These are phyloP conservation scores for Drosophila arizonae DNA, from an alignment of 1,140 invertebrate genomes.

Conservation along the genomic window DNA sequence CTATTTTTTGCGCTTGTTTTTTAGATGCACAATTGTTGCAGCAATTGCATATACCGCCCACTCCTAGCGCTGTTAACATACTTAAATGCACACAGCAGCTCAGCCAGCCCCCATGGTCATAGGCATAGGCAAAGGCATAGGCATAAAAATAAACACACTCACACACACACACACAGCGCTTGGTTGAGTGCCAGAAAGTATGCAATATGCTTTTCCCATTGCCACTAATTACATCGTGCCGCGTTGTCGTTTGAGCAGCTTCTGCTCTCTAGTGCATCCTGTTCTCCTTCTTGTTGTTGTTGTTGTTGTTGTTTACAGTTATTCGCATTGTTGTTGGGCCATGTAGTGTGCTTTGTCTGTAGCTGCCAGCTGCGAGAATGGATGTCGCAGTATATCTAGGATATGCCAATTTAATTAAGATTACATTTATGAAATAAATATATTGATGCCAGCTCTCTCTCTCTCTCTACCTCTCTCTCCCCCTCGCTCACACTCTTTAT, in stretches of 20 bases:
- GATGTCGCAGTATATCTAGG: not conserved
- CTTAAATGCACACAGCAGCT: slow-evolving; percentile 65
- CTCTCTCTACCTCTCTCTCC: not conserved
- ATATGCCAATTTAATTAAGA: slow-evolving; percentile 10
- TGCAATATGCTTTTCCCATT: slow-evolving; percentile 66
- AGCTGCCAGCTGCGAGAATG: not conserved
- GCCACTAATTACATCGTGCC: slow-evolving; percentile 73
- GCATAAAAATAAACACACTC: slow-evolving; percentile 20
- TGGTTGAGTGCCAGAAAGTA: slow-evolving; percentile 70
- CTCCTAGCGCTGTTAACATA: slow-evolving; percentile 65
- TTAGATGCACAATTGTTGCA: slow-evolving; percentile 74
- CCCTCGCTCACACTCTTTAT: not conserved
- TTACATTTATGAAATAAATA: not conserved
- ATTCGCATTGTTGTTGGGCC: not conserved
- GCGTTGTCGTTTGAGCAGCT: slow-evolving; percentile 33
- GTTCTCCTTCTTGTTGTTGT: slow-evolving; percentile 17
- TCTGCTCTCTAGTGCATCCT: slow-evolving; percentile 17
- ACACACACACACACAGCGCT: slow-evolving; percentile 13
- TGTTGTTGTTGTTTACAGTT: slow-evolving; percentile 17
- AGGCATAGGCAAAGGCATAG: slow-evolving; percentile 8
- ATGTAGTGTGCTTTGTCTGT: slow-evolving; percentile 45
- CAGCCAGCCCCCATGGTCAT: slow-evolving; percentile 8
- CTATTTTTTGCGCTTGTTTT: slow-evolving; percentile 8
- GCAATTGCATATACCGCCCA: slow-evolving; percentile 44
- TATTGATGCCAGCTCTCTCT: not conserved